These are phyloP conservation scores for Catamblyrhynchus diadema DNA, from an alignment of 2,797 vertebrate genomes.

Conservation along the genomic window DNA sequence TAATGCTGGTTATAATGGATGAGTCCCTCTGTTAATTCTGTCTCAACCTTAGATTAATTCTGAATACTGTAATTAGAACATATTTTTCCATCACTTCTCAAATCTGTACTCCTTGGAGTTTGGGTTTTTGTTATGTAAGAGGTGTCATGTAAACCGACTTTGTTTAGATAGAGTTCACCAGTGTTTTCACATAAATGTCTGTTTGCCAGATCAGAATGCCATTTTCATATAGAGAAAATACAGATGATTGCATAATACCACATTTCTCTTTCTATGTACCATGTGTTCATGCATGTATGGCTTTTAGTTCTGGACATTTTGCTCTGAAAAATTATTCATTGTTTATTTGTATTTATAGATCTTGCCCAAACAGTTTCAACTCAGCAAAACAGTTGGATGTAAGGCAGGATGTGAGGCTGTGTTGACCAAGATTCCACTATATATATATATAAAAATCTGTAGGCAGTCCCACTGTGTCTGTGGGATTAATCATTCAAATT, in stretches of 20 bases:
- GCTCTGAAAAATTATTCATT: neutral
- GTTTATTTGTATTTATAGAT: neutral
- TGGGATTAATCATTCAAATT: neutral
- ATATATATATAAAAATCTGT: neutral
- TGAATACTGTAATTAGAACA: slow-evolving; percentile 14
- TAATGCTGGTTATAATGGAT: neutral
- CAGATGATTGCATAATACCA: neutral
- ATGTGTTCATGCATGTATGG: neutral
- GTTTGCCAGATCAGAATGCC: neutral
- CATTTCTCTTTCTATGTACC: neutral
- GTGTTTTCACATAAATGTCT: neutral
- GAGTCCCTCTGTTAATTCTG: neutral
- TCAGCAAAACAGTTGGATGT: neutral
- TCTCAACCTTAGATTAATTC: neutral
- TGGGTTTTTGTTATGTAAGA: neutral
- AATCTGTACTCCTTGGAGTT: neutral
- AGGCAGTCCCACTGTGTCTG: neutral
- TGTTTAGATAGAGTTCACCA: neutral
- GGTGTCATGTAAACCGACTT: neutral
- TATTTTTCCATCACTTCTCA: slow-evolving; percentile 1
- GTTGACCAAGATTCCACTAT: neutral
- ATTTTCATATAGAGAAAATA: neutral
- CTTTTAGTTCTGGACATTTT: neutral
- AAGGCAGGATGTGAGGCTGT: neutral
- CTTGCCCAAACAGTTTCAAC: neutral